phyloP scores from a whole-genome alignment of 2,797 vertebrate species.

The Myripristis murdjan region DNA sequence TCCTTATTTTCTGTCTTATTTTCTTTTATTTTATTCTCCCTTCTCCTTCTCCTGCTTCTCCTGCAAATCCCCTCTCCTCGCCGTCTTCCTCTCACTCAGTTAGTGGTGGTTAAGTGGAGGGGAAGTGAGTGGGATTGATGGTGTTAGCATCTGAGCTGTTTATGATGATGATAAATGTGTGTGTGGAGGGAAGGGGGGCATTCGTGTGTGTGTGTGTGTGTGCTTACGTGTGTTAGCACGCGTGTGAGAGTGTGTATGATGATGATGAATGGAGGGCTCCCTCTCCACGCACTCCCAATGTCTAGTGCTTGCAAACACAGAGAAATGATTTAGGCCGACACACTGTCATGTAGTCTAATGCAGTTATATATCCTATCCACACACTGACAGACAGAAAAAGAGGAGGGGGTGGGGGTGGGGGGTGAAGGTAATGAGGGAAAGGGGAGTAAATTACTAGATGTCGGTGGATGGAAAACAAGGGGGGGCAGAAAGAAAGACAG shows the following conservation, averaged over 20 bases:
- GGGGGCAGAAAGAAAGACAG: constrained; percentile 28
- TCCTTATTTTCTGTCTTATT: constrained; percentile 19
- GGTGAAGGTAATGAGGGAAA: constrained; percentile 32
- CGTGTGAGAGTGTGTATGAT: constrained; percentile 67
- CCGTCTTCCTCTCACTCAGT: constrained; percentile 60
- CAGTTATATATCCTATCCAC: constrained; percentile 93
- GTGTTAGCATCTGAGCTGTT: constrained; percentile 87
- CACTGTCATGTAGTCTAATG: constrained; percentile 94
- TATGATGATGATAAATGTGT: constrained; percentile 86
- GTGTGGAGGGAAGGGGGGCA: constrained; percentile 48
- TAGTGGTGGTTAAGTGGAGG: constrained; percentile 81
- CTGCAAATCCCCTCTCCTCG: constrained; percentile 5
- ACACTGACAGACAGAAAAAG: constrained; percentile 74
- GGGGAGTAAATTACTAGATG: constrained; percentile 66
- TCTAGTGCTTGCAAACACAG: constrained; percentile 92
- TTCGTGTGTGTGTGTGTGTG: constrained; percentile 37
- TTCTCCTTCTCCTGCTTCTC: constrained; percentile 10
- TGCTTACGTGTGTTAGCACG: constrained; percentile 22
- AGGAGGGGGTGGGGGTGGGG: constrained; percentile 18
- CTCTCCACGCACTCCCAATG: constrained; percentile 92
- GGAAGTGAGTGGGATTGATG: constrained; percentile 96
- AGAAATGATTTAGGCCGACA: constrained; percentile 94
- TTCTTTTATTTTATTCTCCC: background rate
- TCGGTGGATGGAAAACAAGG: constrained; percentile 55
- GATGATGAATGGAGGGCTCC: constrained; percentile 86